Evolutionary conservation across 2,113 vertebrate species (phyloP).

Genomic region (Conger conger): DNA sequence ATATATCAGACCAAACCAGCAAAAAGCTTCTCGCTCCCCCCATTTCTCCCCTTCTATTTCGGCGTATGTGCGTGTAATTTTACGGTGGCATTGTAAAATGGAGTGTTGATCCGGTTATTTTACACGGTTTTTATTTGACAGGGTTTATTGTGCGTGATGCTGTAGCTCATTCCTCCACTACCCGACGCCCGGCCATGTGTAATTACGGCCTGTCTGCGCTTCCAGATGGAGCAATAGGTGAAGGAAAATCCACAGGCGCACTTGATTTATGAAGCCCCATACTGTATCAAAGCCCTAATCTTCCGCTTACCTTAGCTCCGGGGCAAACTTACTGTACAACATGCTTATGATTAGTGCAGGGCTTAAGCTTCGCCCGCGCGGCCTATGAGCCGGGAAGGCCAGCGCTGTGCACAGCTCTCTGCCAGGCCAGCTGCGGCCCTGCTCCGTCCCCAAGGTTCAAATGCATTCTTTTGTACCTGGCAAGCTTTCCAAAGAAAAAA

Average conservation of each 20-base stretch:
- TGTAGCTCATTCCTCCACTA: conserved; percentile 86
- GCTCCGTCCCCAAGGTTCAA: conserved; percentile 18
- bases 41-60: neutral
- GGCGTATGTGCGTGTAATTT: conserved; percentile 65
- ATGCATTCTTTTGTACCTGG: conserved; percentile 6
- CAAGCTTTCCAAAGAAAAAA: neutral
- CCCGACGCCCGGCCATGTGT: conserved; percentile 86
- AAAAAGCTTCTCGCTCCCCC: conserved; percentile 50
- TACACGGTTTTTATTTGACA: conserved; percentile 91
- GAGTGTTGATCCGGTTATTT: conserved; percentile 88
- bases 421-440: neutral
- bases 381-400: conserved; percentile 36
- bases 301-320: conserved; percentile 81
- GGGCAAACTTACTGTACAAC: conserved; percentile 78
- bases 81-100: conserved; percentile 81
- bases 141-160: conserved; percentile 94
- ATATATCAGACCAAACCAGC: conserved; percentile 76
- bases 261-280: conserved; percentile 88
- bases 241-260: conserved; percentile 81
- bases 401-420: neutral
- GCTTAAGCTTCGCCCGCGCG: conserved; percentile 72
- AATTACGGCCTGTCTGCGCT: conserved; percentile 95
- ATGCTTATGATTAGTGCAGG: conserved; percentile 67
- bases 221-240: conserved; percentile 85
- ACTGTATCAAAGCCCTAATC: conserved; percentile 82